A percentile compares a stretch with the other conserved stretches of the same genome.
These are phyloP conservation scores for Platichthys stellatus DNA, from an alignment of 2,113 vertebrate genomes.

Conservation along the genomic window DNA sequence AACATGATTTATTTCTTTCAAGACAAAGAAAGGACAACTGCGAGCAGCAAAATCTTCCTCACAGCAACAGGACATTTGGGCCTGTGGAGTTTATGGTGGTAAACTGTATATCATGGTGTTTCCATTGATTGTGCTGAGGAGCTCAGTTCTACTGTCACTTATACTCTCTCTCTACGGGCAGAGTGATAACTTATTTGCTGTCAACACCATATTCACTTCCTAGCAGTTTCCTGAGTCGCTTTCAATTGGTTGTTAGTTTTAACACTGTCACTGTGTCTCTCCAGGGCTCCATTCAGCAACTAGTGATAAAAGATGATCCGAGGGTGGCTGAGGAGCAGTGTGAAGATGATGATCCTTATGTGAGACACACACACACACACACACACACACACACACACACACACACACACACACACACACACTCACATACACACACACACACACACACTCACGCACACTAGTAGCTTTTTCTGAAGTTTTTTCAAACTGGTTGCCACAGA, in stretches of 20 bases:
- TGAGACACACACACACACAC: constrained; percentile 70
- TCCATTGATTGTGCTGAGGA: not conserved
- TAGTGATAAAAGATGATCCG: constrained; percentile 85
- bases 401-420: not conserved
- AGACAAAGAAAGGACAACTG: no score
- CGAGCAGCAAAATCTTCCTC: no score
- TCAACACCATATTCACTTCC: not conserved
- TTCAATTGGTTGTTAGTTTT: not conserved
- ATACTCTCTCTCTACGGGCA: not conserved
- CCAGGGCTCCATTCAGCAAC: constrained; percentile 91
- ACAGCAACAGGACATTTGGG: no score
- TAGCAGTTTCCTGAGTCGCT: not conserved
- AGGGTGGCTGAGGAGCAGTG: constrained; percentile 86
- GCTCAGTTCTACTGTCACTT: not conserved
- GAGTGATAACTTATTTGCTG: not conserved
- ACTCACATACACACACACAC: not conserved
- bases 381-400: constrained; percentile 1
- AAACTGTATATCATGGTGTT: no score
- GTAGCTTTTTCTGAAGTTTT: no score
- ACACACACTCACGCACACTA: not conserved
- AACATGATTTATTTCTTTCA: no score
- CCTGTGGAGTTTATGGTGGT: no score
- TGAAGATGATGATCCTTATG: constrained; percentile 90
- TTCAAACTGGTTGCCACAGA: no score
- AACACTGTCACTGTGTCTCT: not conserved